phyloP scores from a whole-genome alignment of 1,140 invertebrate genomes.

The Heterodera carotae region DNA sequence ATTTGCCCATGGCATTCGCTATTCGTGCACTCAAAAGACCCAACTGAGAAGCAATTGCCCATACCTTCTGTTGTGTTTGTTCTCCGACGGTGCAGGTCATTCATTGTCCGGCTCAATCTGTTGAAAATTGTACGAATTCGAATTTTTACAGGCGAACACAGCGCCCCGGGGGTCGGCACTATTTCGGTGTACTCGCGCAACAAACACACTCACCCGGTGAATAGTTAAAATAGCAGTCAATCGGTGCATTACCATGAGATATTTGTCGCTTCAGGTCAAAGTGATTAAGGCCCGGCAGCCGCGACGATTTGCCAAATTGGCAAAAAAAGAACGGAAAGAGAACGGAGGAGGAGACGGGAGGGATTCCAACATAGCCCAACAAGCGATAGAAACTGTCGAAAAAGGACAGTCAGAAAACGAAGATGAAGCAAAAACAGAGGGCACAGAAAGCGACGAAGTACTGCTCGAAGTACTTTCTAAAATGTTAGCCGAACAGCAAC shows the following conservation, averaged over 20 bases:
- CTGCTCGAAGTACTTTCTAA: background rate
- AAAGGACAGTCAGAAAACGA: background rate
- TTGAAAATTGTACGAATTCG: background rate
- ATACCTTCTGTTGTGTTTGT: background rate
- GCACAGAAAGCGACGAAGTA: background rate
- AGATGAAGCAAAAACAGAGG: background rate
- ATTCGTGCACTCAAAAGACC: slow-evolving; percentile 20
- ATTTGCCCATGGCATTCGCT: slow-evolving; percentile 25
- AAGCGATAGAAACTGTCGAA: background rate
- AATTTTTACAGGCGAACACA: slow-evolving; percentile 5
- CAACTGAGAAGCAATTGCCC: slow-evolving; percentile 12
- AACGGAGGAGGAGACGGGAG: background rate
- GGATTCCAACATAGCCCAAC: too few species aligned
- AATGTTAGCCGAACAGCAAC: background rate
- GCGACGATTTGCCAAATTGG: background rate
- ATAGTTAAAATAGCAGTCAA: too few species aligned
- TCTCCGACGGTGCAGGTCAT: background rate
- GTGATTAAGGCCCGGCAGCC: slow-evolving; percentile 2
- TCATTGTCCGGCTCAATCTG: too few species aligned
- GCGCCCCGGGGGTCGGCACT: background rate
- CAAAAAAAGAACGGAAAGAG: background rate
- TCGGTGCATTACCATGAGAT: too few species aligned
- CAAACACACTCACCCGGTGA: slow-evolving; percentile 13
- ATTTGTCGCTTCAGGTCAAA: background rate
- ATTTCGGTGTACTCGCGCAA: slow-evolving; percentile 12